Conservation (phyloP, 2,888 invertebrate species). For the Platycnemis pennipes region DNA sequence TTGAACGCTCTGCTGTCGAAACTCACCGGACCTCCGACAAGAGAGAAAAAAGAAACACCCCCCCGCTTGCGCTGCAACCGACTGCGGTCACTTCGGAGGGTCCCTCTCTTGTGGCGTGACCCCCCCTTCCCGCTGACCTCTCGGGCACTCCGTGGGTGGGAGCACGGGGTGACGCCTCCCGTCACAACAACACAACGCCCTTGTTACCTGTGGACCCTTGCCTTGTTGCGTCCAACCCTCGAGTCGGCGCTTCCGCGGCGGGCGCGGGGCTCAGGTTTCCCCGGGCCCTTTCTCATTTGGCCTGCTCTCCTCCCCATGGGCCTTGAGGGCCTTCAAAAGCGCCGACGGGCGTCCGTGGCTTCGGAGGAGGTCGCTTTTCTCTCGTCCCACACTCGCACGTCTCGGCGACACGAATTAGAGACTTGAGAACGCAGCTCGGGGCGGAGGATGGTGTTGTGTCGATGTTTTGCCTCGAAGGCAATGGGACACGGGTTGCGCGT, state of each 20-base stretch:
- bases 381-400: background rate
- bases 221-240: background rate
- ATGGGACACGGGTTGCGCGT: background rate
- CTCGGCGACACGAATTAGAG: background rate
- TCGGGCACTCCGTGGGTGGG: background rate
- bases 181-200: conserved; percentile 62
- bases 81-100: conserved; percentile 58
- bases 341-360: conserved; percentile 41
- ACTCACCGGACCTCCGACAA: background rate
- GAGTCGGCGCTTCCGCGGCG: too few species aligned
- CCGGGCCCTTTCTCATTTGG: conserved; percentile 61
- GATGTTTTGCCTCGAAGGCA: background rate
- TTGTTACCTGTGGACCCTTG: background rate
- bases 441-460: background rate
- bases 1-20: conserved; percentile 35
- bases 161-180: conserved; percentile 29
- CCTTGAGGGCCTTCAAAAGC: conserved; percentile 47
- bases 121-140: background rate
- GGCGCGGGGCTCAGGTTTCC: too few species aligned
- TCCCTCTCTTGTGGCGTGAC: background rate
- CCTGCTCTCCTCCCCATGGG: background rate
- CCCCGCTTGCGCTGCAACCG: background rate
- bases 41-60: background rate
- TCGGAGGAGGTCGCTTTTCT: background rate
- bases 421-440: background rate